Percentiles rank a stretch among this genome's conserved stretches.
Conservation (phyloP, 1,140 invertebrate species). For the Euura lappo region DNA sequence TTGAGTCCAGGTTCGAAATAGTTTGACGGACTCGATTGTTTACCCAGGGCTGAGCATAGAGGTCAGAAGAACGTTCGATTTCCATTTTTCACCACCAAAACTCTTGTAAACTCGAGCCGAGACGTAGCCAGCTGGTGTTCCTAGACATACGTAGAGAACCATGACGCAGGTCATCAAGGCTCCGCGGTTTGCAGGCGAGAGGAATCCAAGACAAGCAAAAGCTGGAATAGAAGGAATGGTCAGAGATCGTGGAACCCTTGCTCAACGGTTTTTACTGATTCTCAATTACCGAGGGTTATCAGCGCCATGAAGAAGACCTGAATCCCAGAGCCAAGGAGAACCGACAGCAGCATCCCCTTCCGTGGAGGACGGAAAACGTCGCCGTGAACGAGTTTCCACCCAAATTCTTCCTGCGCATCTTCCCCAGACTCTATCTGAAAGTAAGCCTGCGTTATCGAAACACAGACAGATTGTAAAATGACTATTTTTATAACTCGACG, state of each 20-base stretch:
- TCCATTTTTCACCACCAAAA: conserved; percentile 98
- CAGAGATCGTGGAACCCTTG: background rate
- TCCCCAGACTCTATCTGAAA: conserved; percentile 89
- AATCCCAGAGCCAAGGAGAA: conserved; percentile 92
- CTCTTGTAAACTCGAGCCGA: conserved; percentile 97
- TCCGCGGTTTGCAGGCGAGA: conserved; percentile 97
- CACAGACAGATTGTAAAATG: conserved; percentile 40
- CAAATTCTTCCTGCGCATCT: conserved; percentile 98
- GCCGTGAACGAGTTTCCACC: conserved; percentile 98
- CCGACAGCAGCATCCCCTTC: conserved; percentile 94
- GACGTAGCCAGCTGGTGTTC: conserved; percentile 94
- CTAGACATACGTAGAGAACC: conserved; percentile 93
- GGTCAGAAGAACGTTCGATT: conserved; percentile 95
- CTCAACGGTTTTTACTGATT: too few species aligned
- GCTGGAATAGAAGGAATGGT: conserved; percentile 60
- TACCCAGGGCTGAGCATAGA: conserved; percentile 95
- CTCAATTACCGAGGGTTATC: conserved; percentile 65
- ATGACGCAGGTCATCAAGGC: conserved; percentile 98
- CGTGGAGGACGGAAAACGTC: conserved; percentile 96
- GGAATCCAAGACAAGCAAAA: conserved; percentile 97
- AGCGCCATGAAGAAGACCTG: conserved; percentile 82
- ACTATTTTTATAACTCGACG: conserved; percentile 24
- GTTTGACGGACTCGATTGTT: conserved; percentile 32
- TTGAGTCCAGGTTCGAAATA: conserved; percentile 11
- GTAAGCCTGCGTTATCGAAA: conserved; percentile 53